Base-by-base conservation (phyloP, 2,113 vertebrate genomes). In the Microcebus ravelobensis region DNA sequence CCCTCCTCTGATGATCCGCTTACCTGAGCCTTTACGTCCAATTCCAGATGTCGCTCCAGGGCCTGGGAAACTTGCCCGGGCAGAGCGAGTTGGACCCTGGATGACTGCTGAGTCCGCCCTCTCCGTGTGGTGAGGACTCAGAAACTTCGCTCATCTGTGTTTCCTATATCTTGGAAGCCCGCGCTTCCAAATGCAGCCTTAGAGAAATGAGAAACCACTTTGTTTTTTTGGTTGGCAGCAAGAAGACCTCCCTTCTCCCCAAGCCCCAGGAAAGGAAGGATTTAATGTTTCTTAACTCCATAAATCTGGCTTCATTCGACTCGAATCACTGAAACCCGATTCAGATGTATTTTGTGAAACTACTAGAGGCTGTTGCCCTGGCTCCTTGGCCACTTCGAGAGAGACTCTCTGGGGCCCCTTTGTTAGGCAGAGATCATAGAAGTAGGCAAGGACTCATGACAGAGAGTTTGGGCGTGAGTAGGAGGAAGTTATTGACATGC, bases 271-370 rank as follows among this genome's bases (percentile, higher is more conserved):
- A 95, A 80, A 68, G 52, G 57, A 93, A 94, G 67, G 55, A 83
- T 91, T 93, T 89, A 77, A 73, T 81, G 85, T 94, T 73, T 81
- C 76, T 95, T 70, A 86, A 79, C 55, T 86, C 34, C 52, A 71
- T 67, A 77, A 90, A 88, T 97, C 77, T 91, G 65, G 59, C 23
- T 61, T 88, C 52, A 25, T 20, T 92, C 27, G 42, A 11, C 65
- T 42, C 6, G 23, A 68, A 18, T 59, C 71, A 55, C 67, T 63
- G 77, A 89, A 88, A 85, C 25, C 31, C 36, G 52, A 93, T 79
- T 77, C 96, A 36, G 52, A 63, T 79, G 23, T 61, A 57, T 29
- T 87, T 57, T 67, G n/a, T 80, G 52, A n/a, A 94, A 90, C 29
- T 31, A 14, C 27, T 67, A 25, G 70, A 20, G 21, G 25, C 36